phyloP scores from a whole-genome alignment of 2,888 invertebrate genomes.

The Melanotus villosus region DNA sequence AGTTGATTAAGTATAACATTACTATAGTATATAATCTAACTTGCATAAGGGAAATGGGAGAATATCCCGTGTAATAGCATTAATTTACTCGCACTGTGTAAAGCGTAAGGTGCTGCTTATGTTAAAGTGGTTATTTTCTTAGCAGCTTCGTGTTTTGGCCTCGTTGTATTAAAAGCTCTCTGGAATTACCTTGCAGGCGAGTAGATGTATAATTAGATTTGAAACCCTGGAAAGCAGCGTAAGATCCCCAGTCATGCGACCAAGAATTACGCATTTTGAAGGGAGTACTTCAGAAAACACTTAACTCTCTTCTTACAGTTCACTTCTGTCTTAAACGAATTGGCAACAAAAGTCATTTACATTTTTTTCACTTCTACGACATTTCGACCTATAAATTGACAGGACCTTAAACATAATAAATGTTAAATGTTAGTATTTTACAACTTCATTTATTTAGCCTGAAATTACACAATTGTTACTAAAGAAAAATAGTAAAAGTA shows the following conservation, averaged over 20 bases:
- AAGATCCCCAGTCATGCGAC: constrained; percentile 41
- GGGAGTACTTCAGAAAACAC: constrained; percentile 35
- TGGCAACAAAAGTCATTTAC: constrained; percentile 15
- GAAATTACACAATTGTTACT: too few relatives aligned
- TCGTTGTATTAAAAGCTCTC: constrained; percentile 46
- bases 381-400: too few relatives aligned
- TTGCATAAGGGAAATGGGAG: constrained; percentile 34
- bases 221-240: constrained; percentile 40
- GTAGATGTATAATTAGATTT: constrained; percentile 47
- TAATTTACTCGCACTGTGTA: constrained; percentile 41
- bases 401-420: too few relatives aligned
- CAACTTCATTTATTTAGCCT: too few relatives aligned
- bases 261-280: constrained; percentile 43
- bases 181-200: constrained; percentile 45
- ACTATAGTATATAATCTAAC: constrained; percentile 19
- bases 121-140: constrained; percentile 45
- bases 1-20: constrained; percentile 19
- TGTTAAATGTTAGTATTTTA: too few relatives aligned
- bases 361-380: constrained; percentile 8
- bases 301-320: constrained; percentile 23
- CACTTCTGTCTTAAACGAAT: constrained; percentile 24
- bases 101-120: constrained; percentile 44
- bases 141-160: constrained; percentile 47
- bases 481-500: too few relatives aligned
- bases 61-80: constrained; percentile 43